A percentile compares a stretch with the other conserved stretches of the same genome.
These are phyloP conservation scores for Carassius auratus DNA, from an alignment of 2,113 vertebrate species.

Conservation along the genomic window DNA sequence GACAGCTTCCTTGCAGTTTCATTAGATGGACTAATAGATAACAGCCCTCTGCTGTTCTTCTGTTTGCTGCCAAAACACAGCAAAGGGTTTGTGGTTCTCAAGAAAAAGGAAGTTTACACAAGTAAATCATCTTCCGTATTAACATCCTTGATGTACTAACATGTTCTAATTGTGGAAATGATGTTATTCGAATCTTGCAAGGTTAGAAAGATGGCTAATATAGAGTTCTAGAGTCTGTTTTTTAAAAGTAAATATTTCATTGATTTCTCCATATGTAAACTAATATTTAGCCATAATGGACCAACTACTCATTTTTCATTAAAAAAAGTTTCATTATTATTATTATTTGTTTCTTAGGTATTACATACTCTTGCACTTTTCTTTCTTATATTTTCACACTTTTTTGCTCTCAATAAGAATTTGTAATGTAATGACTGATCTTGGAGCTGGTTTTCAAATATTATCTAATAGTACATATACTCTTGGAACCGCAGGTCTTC, in stretches of 20 bases:
- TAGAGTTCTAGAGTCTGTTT: background rate
- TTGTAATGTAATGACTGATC: background rate
- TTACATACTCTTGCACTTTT: no score
- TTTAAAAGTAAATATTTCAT: background rate
- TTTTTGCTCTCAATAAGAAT: no score
- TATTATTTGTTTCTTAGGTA: no score
- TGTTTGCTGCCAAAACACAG: slow-evolving; percentile 73
- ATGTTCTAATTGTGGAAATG: background rate
- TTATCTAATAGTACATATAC: background rate
- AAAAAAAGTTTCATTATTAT: no score
- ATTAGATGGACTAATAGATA: slow-evolving; percentile 74
- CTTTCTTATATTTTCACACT: no score
- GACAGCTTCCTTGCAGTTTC: slow-evolving; percentile 77
- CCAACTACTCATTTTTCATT: no score
- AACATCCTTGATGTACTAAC: background rate
- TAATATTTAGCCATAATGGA: background rate
- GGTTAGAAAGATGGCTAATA: background rate
- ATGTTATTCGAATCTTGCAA: background rate
- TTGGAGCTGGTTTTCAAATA: background rate
- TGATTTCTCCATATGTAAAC: no score
- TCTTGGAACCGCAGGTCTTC: no score
- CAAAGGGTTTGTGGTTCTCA: background rate
- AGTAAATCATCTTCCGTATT: background rate
- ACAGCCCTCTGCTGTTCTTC: slow-evolving; percentile 75
- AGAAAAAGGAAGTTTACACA: background rate